phyloP scores from a whole-genome alignment of 2,888 invertebrate genomes.

The Megamerina dolium region DNA sequence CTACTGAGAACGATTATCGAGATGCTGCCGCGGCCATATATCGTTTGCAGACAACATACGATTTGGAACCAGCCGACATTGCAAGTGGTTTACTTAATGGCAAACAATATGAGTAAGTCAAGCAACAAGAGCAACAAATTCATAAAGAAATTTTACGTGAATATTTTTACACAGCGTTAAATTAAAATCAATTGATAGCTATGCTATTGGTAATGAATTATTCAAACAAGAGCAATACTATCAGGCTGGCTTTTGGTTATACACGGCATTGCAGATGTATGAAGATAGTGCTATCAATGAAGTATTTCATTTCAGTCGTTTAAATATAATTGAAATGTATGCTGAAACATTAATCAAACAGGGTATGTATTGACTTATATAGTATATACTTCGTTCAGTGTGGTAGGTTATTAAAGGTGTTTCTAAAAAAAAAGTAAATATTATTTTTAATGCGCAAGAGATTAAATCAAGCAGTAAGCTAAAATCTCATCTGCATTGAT shows the following conservation, averaged over 20 bases:
- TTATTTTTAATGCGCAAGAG: too few species aligned
- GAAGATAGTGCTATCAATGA: slow-evolving; percentile 3
- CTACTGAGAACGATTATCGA: slow-evolving; percentile 80
- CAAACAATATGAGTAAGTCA: slow-evolving; percentile 61
- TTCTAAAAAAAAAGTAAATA: too few species aligned
- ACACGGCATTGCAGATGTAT: slow-evolving; percentile 23
- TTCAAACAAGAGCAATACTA: slow-evolving; percentile 19
- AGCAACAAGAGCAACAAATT: background rate
- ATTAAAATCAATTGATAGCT: slow-evolving; percentile 31
- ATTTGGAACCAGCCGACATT: slow-evolving; percentile 72
- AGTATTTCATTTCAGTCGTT: slow-evolving; percentile 11
- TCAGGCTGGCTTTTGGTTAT: slow-evolving; percentile 32
- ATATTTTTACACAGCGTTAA: slow-evolving; percentile 23
- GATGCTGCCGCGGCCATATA: slow-evolving; percentile 90
- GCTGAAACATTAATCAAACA: slow-evolving; percentile 31
- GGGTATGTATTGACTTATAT: slow-evolving; percentile 26
- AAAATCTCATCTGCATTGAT: too few species aligned
- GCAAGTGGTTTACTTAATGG: slow-evolving; percentile 77
- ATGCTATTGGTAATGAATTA: slow-evolving; percentile 31
- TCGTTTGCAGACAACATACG: slow-evolving; percentile 86
- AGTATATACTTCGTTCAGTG: too few species aligned
- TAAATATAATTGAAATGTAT: slow-evolving; percentile 28
- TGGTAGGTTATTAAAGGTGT: too few species aligned
- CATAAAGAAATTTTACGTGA: background rate
- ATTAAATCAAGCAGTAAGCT: too few species aligned